Evolutionary conservation across 1,140 invertebrate genomes (phyloP).

Genomic region (Neodiprion lecontei): DNA sequence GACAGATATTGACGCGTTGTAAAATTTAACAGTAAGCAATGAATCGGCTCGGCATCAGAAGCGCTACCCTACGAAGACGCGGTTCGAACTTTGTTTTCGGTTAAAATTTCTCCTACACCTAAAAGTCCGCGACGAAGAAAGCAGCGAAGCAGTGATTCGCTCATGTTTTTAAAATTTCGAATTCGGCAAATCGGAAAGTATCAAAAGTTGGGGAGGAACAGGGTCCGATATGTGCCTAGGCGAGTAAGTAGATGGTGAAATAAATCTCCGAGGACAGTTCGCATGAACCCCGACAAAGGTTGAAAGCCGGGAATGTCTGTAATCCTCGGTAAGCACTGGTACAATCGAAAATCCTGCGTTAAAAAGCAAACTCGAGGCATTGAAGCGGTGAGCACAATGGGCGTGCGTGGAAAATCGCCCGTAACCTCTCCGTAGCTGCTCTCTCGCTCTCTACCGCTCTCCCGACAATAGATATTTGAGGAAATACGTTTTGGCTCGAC

Average conservation of each 20-base stretch:
- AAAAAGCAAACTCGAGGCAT: conserved; percentile 7
- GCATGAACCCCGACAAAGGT: background rate
- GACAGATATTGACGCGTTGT: background rate
- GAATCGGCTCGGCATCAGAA: too few species aligned
- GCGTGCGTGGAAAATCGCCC: conserved; percentile 6
- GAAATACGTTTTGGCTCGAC: background rate
- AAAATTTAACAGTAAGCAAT: background rate
- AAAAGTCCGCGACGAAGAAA: too few species aligned
- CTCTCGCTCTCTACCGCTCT: background rate
- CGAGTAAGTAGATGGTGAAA: background rate
- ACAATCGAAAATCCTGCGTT: conserved; percentile 4
- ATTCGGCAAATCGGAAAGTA: background rate
- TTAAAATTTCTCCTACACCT: too few species aligned
- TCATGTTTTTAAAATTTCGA: too few species aligned
- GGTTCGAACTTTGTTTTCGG: too few species aligned
- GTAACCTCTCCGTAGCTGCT: background rate
- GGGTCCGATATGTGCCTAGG: background rate
- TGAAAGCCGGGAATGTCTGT: conserved; percentile 2
- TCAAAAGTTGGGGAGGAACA: background rate
- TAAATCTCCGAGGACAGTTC: conserved; percentile 4
- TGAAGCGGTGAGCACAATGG: background rate
- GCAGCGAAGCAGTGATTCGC: too few species aligned
- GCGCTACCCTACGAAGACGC: too few species aligned
- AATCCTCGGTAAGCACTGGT: background rate
- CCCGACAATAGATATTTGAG: background rate